Base-by-base conservation (phyloP, 2,113 vertebrate species). In the Sminthopsis crassicaudata region DNA sequence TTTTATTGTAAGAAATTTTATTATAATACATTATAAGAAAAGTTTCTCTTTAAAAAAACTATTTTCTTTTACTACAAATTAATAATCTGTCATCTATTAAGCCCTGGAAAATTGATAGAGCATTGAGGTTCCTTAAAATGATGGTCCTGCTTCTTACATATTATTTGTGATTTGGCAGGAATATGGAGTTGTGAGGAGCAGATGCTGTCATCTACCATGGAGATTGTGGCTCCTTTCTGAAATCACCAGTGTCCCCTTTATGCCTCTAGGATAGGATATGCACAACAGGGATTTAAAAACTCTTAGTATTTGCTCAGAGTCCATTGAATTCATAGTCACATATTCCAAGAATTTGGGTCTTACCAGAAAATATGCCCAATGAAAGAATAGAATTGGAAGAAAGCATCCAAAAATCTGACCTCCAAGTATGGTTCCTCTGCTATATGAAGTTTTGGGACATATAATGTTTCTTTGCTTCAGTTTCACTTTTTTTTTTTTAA, bases 41-140 rank as follows among this genome's bases (percentile, higher is more conserved):
- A 48, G 48, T 48, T 51, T 11, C 9, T 11, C 1, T 51, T 51
- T n/a, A 36, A 76, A 14, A 42, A 84, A 42, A 2, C n/a, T 84
- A 76, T 60, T 94, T 88, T 50, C 36, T 76, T 95, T 95, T 94
- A 30, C 52, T 55, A 23, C 88, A 19, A 94, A 92, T 16, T 76
- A 53, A 51, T 51, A 50, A 24, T 91, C 22, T 51, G n/a, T n/a
- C n/a, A 94, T 94, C 92, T 48, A 46, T 8, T 96, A 94, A 53
- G 51, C 53, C 2, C 53, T 94, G 27, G 27, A 91, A 88, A 11
- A 2, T 50, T 95, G 91, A 89, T 12, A 91, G 27, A 36, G 14
- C 46, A 60, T 25, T 60, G 67, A 91, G 52, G 27, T 14, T 91
- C 2, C 52, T 1, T 55, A 93, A n/a, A 60, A 36, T 94, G 50